These are phyloP conservation scores for Patiria miniata DNA, from an alignment of 35 echinoderm and acorn worm species.

Conservation along the genomic window DNA sequence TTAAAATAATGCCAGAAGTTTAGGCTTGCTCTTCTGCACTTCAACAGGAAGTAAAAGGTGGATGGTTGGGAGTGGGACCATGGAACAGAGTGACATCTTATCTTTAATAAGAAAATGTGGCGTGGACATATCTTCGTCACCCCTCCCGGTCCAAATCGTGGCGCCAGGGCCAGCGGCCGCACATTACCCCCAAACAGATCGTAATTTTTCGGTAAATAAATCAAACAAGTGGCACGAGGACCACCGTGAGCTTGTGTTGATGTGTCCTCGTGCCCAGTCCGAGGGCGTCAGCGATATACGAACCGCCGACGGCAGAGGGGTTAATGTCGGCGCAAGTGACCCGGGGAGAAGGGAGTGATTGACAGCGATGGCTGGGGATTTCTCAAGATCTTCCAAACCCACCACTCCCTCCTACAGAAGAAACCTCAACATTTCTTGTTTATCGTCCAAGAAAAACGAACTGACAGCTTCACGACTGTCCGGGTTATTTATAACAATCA, in stretches of 20 bases:
- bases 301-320: background rate
- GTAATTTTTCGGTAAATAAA: slow-evolving; percentile 30
- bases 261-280: background rate
- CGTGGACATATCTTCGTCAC: no score
- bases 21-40: no score
- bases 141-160: background rate
- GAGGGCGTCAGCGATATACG: background rate
- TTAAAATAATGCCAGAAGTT: no score
- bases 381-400: background rate
- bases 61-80: no score
- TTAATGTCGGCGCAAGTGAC: background rate
- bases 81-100: no score
- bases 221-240: slow-evolving; percentile 23
- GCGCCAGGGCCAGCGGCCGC: slow-evolving; percentile 1
- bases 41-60: no score
- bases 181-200: slow-evolving; percentile 14
- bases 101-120: no score
- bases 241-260: slow-evolving; percentile 4
- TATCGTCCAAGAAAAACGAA: background rate
- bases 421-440: background rate
- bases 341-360: background rate
- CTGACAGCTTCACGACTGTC: background rate
- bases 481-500: background rate
- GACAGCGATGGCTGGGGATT: background rate
- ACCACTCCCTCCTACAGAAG: background rate